phyloP scores from a whole-genome alignment of 2,113 vertebrate species.

The Muntiacus muntjak region DNA sequence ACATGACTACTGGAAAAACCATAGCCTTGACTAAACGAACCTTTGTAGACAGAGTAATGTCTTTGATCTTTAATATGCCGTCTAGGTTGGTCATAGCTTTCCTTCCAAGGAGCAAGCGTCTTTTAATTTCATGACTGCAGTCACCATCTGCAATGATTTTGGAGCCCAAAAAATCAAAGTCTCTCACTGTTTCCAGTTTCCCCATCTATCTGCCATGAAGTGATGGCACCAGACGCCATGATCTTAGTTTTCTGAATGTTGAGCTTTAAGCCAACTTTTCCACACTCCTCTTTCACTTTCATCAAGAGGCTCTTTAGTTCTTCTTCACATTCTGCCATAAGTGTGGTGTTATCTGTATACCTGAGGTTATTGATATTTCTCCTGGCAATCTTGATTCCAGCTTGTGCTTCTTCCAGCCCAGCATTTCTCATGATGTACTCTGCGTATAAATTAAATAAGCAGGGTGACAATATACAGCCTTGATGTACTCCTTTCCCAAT shows the following conservation, averaged over 20 bases:
- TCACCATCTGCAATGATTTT: background rate
- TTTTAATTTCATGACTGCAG: no score
- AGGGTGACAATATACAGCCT: background rate
- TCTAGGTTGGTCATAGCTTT: background rate
- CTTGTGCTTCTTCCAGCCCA: background rate
- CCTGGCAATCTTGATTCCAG: background rate
- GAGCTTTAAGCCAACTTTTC: background rate
- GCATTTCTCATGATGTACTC: background rate
- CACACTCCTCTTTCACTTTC: background rate
- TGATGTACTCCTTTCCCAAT: background rate
- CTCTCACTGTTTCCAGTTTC: background rate
- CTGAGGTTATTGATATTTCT: background rate
- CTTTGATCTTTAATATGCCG: background rate
- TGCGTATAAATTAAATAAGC: background rate
- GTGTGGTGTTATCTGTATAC: background rate
- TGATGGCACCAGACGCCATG: background rate
- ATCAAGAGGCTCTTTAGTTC: background rate
- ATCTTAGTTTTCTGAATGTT: background rate
- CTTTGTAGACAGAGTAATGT: background rate
- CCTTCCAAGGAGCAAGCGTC: background rate
- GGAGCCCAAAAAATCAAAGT: rapidly evolving
- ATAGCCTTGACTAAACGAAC: background rate
- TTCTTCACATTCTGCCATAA: background rate
- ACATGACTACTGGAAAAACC: background rate
- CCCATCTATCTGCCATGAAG: background rate